Evolutionary conservation across 2,888 invertebrate genomes (phyloP), one percentile per base, ranked within the genome.

Genomic region (Drosophila pseudotalamancana): DNA sequence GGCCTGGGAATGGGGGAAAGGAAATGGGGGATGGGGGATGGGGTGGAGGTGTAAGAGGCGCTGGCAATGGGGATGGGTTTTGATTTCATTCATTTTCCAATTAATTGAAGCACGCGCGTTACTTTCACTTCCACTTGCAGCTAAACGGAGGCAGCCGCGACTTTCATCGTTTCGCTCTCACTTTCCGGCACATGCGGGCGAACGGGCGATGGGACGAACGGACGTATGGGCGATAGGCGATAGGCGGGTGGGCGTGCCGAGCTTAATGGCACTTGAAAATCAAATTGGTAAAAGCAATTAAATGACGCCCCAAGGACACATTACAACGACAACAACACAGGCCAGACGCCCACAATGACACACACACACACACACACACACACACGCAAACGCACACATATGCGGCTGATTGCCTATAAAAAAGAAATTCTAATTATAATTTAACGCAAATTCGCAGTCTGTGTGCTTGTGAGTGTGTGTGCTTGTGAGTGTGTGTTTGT

Each of bases 281-380:
- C 85, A 88, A 90, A 90, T 90, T 89, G 85, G 87, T 86, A 88
- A 87, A 90, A 90, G 89, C 90, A 90, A 90, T 90, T 90, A 90
- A 90, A 91, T 87, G 89, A 91, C 90, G 91, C 91, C 90, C 90
- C 91, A 90, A 90, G 90, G 90, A 91, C 91, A 90, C 85, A 90
- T 90, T 89, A 89, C 89, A 54, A 42, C 35, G 46, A 49, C 72
- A 72, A 60, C 68, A 71, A 61, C 75, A 61, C 31, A 49, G 46
- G 34, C 35, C 59, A 51, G 56, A 60, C 66, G 43, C 57, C 43
- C 59, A 46, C 49, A 63, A 56, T 50, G 43, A 34, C 48, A 37
- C 34, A 32, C 56, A 59, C 59, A 50, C 56, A 32, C 63, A 43
- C 32, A 31, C 63, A 50, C 45, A 45, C 54, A 29, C 57, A 54